Base-by-base conservation (phyloP, 2,797 vertebrate species). In the Esox masquinongy region DNA sequence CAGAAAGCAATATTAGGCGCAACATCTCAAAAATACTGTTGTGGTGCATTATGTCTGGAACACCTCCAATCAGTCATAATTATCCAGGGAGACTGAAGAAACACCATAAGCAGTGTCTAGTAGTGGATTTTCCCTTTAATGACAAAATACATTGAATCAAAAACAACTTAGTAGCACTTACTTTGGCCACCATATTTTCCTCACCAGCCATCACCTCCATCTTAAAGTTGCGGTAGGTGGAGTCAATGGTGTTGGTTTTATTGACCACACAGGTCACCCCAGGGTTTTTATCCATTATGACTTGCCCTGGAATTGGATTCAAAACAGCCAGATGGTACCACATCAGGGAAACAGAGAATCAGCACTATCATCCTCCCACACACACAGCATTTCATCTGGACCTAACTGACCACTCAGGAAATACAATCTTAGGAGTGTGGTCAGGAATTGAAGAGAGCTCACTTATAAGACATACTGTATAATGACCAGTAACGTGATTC, bases 181-280 rank as follows among this genome's bases (percentile, higher is more conserved):
- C 95, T 93, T 96, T 99, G 53, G 96, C 94, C 17, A 97, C 91
- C 94, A 98, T 96, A 85, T 96, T 97, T 75, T 93, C 93, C 79
- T 98, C 97, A 86, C 97, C 97, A 70, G 95, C 96, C 0, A 99
- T 83, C 70, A 99, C 89, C 90, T 99, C 97, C 97, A 99, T 99
- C 86, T 97, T 94, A 83, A 99, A 99, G 89, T 97, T 97, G 74
- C 97, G 93, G 87, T 97, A 99, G 0, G 95, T 96, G 73, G 92
- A 95, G 84, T 99, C 95, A 2, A 98, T 99, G 16, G 87, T 94
- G 84, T 80, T 98, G 67, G 88, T 96, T 92, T 99, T 99, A 82
- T 99, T 99, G 82, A 99, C 97, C 78, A 96, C 96, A 69, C 95
- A 97, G 66, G 95, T 97, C 76, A 99, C 83, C 19, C 97, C 97